These are phyloP conservation scores for Pedetes capensis DNA, from an alignment of 2,113 vertebrate genomes.

Conservation along the genomic window DNA sequence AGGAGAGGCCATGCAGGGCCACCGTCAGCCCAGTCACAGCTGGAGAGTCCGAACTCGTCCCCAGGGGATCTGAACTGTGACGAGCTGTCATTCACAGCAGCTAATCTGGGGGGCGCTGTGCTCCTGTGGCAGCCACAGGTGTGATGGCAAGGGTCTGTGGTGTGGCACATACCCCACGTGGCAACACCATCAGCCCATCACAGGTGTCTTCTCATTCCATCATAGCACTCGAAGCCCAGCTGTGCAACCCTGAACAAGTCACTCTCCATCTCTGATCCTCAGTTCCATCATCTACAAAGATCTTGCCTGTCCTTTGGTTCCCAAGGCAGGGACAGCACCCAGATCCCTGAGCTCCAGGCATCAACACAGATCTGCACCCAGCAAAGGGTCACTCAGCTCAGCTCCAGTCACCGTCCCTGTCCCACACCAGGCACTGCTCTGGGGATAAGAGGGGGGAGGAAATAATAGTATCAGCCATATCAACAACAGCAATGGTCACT, in stretches of 20 bases:
- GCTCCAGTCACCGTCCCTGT: too few relatives aligned
- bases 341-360: not conserved
- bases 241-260: not conserved
- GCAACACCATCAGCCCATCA: too few relatives aligned
- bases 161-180: too few relatives aligned
- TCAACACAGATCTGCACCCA: not conserved
- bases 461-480: rapidly evolving
- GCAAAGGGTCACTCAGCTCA: too few relatives aligned
- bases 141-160: rapidly evolving
- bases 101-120: too few relatives aligned
- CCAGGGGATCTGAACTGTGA: not conserved
- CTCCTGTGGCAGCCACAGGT: rapidly evolving
- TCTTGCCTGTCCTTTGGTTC: too few relatives aligned
- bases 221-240: not conserved
- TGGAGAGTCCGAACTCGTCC: rapidly evolving
- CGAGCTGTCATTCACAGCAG: too few relatives aligned
- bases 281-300: not conserved
- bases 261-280: not conserved
- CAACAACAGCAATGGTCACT: too few relatives aligned
- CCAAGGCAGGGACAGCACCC: not conserved
- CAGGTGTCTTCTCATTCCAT: not conserved
- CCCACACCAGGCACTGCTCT: not conserved
- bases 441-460: not conserved
- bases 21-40: not conserved
- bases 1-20: not conserved